Percentiles rank a stretch among this genome's conserved stretches.
phyloP scores from a whole-genome alignment of 2,888 invertebrate species.

The Archips crataeganus region DNA sequence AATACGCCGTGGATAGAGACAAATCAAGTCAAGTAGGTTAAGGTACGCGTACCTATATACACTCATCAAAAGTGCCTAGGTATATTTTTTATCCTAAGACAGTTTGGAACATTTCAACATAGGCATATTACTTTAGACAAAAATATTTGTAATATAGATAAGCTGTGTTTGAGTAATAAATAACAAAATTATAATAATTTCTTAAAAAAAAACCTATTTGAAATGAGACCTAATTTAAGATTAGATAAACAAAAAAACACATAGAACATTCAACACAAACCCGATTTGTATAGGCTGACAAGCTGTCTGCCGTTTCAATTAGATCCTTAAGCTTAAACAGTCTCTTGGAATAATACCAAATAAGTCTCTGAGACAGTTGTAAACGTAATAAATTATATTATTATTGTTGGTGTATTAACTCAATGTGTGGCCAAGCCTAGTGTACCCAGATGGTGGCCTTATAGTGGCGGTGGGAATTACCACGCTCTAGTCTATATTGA shows the following conservation, averaged over 20 bases:
- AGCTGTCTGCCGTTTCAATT: neutral
- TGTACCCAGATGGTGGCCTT: constrained; percentile 20
- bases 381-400: neutral
- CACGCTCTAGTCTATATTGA: neutral
- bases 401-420: neutral
- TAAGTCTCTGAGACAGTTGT: constrained; percentile 1
- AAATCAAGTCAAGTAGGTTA: too few species aligned
- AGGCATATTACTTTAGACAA: too few species aligned
- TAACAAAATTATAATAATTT: too few species aligned
- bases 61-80: too few species aligned
- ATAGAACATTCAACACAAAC: neutral
- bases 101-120: too few species aligned
- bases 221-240: too few species aligned
- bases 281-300: neutral
- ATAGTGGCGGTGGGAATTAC: constrained; percentile 9
- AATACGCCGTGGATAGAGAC: too few species aligned
- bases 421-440: neutral
- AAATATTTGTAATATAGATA: too few species aligned
- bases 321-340: neutral
- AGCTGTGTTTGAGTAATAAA: too few species aligned
- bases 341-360: neutral
- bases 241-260: neutral
- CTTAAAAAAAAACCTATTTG: too few species aligned
- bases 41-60: too few species aligned
- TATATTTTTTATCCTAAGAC: too few species aligned